Percentiles rank a stretch among this genome's conserved stretches.
Conservation (phyloP, 2,113 vertebrate species). For the Dromaius novaehollandiae region DNA sequence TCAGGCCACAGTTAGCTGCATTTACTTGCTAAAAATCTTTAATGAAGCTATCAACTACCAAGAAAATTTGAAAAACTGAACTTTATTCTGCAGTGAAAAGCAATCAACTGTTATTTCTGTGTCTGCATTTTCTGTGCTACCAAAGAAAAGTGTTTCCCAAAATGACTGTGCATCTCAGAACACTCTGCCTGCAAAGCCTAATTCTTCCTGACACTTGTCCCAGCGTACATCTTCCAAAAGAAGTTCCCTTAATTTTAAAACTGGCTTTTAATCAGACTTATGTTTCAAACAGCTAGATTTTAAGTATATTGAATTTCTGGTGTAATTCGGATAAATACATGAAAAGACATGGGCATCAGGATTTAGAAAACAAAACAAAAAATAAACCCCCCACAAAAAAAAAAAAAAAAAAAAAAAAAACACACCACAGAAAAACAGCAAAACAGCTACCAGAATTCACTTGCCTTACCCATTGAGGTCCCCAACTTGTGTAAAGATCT, state of each 20-base stretch:
- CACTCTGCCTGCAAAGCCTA: not conserved
- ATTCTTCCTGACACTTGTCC: slow-evolving; percentile 7
- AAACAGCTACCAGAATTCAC: not conserved
- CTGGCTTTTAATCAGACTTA: not conserved
- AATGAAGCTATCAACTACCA: not conserved
- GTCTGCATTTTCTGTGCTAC: slow-evolving; percentile 23
- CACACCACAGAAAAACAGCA: rapidly evolving
- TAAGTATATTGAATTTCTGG: not conserved
- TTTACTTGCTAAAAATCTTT: slow-evolving; percentile 6
- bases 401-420: too few relatives aligned
- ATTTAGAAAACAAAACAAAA: not conserved
- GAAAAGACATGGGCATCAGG: not conserved
- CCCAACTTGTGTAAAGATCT: not conserved
- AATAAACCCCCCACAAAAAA: too few relatives aligned
- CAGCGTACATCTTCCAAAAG: not conserved
- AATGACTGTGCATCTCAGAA: slow-evolving; percentile 4
- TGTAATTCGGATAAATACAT: not conserved
- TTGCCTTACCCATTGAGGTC: rapidly evolving
- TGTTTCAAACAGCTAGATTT: not conserved
- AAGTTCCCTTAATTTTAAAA: slow-evolving; percentile 14
- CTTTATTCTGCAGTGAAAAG: slow-evolving; percentile 37
- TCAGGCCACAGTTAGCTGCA: not conserved
- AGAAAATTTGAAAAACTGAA: slow-evolving; percentile 1
- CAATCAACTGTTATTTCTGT: slow-evolving; percentile 22
- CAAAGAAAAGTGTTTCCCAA: slow-evolving; percentile 7